Percentiles rank a stretch among this genome's conserved stretches.
Conservation (phyloP, 37 sponge, comb jelly and placozoan genomes). For the Bolinopsis microptera region DNA sequence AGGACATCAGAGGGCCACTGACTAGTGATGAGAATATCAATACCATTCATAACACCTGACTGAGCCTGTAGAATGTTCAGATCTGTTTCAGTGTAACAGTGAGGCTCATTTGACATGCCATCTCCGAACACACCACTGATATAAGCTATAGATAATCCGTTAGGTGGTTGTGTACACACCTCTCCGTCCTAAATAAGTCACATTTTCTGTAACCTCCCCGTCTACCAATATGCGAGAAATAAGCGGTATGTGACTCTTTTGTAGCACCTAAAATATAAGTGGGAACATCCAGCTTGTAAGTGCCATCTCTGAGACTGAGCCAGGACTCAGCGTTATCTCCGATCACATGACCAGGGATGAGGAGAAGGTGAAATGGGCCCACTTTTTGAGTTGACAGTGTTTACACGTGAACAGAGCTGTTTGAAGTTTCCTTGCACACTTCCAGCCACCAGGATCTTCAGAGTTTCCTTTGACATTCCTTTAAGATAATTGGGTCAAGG, state of each 20-base stretch:
- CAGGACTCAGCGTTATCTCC: not conserved
- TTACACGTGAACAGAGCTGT: slow-evolving; percentile 74
- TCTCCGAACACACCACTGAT: slow-evolving; percentile 79
- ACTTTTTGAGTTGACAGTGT: slow-evolving; percentile 71
- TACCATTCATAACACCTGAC: slow-evolving; percentile 71
- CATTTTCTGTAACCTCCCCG: slow-evolving; percentile 69
- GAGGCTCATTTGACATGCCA: slow-evolving; percentile 39
- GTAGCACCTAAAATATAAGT: slow-evolving; percentile 86
- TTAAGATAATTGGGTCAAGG: no score
- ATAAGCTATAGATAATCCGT: slow-evolving; percentile 80
- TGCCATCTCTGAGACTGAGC: not conserved
- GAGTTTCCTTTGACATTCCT: not conserved
- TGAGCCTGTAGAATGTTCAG: slow-evolving; percentile 67
- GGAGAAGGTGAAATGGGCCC: slow-evolving; percentile 83
- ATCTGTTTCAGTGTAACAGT: slow-evolving; percentile 70
- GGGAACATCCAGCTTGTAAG: slow-evolving; percentile 67
- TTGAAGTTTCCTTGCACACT: slow-evolving; percentile 79
- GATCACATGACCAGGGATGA: not conserved
- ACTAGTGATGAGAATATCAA: slow-evolving; percentile 83
- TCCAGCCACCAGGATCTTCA: slow-evolving; percentile 73
- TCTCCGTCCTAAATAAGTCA: slow-evolving; percentile 83
- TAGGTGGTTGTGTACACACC: slow-evolving; percentile 78
- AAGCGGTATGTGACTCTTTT: slow-evolving; percentile 66
- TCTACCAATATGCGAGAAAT: slow-evolving; percentile 63
- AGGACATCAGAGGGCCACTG: slow-evolving; percentile 84